Evolutionary conservation across 2,888 invertebrate species (phyloP).

Genomic region (Phaonia tiefii): DNA sequence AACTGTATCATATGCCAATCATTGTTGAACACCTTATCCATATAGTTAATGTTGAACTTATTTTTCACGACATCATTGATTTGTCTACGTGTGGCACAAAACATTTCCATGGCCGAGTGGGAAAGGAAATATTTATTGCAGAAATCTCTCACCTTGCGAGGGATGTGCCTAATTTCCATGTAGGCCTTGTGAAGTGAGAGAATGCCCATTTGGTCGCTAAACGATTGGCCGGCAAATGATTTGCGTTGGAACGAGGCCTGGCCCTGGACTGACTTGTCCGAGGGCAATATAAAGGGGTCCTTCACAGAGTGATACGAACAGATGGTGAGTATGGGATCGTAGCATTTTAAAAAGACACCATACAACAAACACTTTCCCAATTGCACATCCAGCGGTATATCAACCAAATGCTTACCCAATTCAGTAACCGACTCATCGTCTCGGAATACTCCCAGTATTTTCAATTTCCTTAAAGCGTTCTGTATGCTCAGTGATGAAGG

Average conservation of each 20-base stretch:
- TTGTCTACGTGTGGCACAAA: conserved; percentile 91
- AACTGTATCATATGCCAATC: conserved; percentile 94
- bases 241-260: conserved; percentile 85
- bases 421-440: conserved; percentile 93
- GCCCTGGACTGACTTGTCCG: conserved; percentile 83
- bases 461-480: conserved; percentile 85
- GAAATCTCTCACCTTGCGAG: conserved; percentile 68
- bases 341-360: conserved; percentile 93
- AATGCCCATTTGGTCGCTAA: conserved; percentile 94
- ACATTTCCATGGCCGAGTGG: conserved; percentile 92
- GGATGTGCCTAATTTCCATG: conserved; percentile 82
- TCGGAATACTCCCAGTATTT: conserved; percentile 92
- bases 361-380: conserved; percentile 95
- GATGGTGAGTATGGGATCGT: conserved; percentile 95
- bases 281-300: conserved; percentile 90
- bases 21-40: conserved; percentile 81
- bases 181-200: conserved; percentile 90
- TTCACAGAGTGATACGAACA: conserved; percentile 90
- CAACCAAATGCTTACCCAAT: conserved; percentile 93
- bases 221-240: conserved; percentile 87
- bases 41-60: conserved; percentile 84
- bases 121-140: conserved; percentile 73
- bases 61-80: conserved; percentile 89
- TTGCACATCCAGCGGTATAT: conserved; percentile 94
- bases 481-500: conserved; percentile 89